Base-by-base conservation (phyloP, 23 tunicate species). In the Styela clava region DNA sequence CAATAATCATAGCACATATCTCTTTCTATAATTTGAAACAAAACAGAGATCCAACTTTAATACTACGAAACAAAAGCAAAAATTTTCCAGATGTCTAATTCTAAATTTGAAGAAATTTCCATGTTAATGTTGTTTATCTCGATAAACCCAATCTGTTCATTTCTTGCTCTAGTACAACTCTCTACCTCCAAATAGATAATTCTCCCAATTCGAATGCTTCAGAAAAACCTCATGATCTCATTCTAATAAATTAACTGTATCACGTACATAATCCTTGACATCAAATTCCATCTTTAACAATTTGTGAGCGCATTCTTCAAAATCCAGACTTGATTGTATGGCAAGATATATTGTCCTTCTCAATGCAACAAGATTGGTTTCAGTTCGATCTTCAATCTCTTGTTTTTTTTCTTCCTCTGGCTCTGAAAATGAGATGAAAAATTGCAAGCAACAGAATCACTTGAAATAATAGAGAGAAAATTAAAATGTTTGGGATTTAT, bases 251-350 rank as follows among this genome's bases (percentile, higher is more conserved):
- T n/a, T n/a, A n/a, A n/a, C n/a, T n/a, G n/a, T n/a, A n/a, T n/a
- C n/a, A 51, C 90, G 72, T 67, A 92, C 97, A 83, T 92, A 92
- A 74, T 92, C 97, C 74, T 92, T 81, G 33, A 83, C 99, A n/a
- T 85, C 85, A 85, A 94, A 88, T 72, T 94, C 90, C 95, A 94
- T 89, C 79, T 94, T 94, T 63, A 94, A 68, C 27, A 94, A 74
- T 65, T 94, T 94, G 67, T 94, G 99, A 34, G 91, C 94, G 77
- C 99, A 94, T 79, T 94, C 99, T 69, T 94, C 99, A 67, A 89
- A 94, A 21, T 92, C 89, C 34, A 94, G 82, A 78, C 90, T 85
- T 12, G 99, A 94, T 76, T 94, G 99, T 31, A 94, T 86, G 9
- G 99, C 90, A 52, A 94, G 95, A 83, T 94, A 94, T 24, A 94